Conservation (phyloP, 2,888 invertebrate species). For the Pherbina coryleti region DNA sequence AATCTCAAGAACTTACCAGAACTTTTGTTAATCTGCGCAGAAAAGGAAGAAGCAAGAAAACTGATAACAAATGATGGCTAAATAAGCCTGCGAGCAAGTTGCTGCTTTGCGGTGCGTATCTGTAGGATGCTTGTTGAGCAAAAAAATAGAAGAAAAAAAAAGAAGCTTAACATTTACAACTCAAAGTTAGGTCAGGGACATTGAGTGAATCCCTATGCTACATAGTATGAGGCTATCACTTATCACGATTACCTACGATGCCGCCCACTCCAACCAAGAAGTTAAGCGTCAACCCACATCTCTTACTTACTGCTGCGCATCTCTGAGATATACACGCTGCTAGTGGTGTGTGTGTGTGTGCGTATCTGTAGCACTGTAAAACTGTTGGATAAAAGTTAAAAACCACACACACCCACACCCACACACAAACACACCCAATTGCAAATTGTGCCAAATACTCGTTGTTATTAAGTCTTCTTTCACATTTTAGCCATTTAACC, state of each 20-base stretch:
- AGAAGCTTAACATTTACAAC: not conserved
- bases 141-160: not conserved
- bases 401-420: not conserved
- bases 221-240: not conserved
- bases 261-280: not conserved
- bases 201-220: not conserved
- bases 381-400: not conserved
- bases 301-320: not conserved
- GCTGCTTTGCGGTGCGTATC: not conserved
- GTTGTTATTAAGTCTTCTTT: not conserved
- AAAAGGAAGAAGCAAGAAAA: too few relatives aligned
- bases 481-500: not conserved
- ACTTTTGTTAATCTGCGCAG: too few relatives aligned
- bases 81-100: too few relatives aligned
- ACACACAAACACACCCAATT: not conserved
- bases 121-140: not conserved
- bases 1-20: too few relatives aligned
- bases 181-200: constrained; percentile 17
- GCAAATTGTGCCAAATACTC: not conserved
- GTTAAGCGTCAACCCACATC: not conserved
- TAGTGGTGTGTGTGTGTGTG: not conserved
- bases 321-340: not conserved
- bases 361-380: not conserved
- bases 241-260: too few relatives aligned
- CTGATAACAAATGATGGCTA: too few relatives aligned